Evolutionary conservation across 2,113 vertebrate species (phyloP).

Genomic region (Phainopepla nitens): DNA sequence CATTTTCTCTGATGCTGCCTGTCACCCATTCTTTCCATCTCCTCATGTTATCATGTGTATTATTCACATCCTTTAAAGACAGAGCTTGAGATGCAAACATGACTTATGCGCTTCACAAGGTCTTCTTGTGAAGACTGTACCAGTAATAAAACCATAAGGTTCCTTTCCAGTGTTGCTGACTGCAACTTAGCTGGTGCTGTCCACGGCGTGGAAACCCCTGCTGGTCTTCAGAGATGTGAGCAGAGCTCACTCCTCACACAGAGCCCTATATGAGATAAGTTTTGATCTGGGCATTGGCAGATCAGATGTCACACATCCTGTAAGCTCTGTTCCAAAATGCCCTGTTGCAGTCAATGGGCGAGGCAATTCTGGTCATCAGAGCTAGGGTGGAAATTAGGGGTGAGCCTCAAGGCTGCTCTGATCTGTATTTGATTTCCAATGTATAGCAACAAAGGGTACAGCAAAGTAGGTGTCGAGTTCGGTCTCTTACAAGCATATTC

Average conservation of each 20-base stretch:
- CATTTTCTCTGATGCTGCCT: neutral
- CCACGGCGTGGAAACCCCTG: neutral
- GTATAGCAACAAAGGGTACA: neutral
- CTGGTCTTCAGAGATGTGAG: neutral
- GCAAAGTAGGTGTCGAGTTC: neutral
- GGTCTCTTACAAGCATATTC: neutral
- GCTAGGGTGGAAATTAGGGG: neutral
- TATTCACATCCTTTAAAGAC: neutral
- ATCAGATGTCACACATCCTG: neutral
- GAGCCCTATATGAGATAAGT: neutral
- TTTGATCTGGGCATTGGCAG: neutral
- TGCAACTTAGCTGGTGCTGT: neutral
- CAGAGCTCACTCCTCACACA: neutral
- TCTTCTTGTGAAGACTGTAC: neutral
- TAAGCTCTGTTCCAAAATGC: neutral
- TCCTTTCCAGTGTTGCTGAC: neutral
- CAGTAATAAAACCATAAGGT: neutral
- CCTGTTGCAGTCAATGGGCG: too few relatives aligned
- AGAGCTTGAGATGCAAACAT: neutral
- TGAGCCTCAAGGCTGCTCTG: neutral
- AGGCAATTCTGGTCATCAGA: neutral
- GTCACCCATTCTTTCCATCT: neutral
- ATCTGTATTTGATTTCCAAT: neutral
- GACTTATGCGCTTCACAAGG: neutral
- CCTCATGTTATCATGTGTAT: fast-evolving